These are phyloP conservation scores for Ruditapes philippinarum DNA, from an alignment of 1,140 invertebrate species.

Conservation along the genomic window DNA sequence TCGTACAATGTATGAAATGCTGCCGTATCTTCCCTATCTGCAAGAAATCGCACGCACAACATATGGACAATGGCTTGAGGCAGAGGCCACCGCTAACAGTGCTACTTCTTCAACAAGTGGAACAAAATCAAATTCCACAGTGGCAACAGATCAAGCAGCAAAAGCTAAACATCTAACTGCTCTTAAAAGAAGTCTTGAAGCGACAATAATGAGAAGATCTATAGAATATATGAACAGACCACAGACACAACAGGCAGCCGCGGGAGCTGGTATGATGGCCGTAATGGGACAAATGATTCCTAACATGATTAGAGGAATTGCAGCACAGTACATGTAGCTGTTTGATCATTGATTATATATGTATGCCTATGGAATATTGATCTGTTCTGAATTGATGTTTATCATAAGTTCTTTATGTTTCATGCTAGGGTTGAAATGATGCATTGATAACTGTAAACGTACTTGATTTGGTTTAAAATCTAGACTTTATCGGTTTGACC, in stretches of 20 bases:
- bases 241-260: neutral
- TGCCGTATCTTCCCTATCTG: constrained; percentile 1
- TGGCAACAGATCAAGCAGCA: neutral
- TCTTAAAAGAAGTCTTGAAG: neutral
- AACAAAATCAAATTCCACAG: neutral
- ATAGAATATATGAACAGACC: neutral
- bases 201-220: neutral
- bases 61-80: neutral
- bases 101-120: neutral
- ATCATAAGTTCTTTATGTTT: too few species aligned
- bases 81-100: neutral
- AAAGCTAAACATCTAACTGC: neutral
- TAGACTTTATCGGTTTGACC: too few species aligned
- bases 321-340: neutral
- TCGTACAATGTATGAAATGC: neutral
- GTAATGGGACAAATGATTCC: neutral
- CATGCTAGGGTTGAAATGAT: too few species aligned
- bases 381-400: too few species aligned
- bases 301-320: neutral
- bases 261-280: neutral
- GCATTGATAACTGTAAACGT: too few species aligned
- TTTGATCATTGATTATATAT: too few species aligned
- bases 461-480: too few species aligned
- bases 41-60: constrained; percentile 1
- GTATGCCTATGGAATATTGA: too few species aligned